These are phyloP conservation scores for Stigmatopora argus DNA, from an alignment of 2,113 vertebrate species.

Conservation along the genomic window DNA sequence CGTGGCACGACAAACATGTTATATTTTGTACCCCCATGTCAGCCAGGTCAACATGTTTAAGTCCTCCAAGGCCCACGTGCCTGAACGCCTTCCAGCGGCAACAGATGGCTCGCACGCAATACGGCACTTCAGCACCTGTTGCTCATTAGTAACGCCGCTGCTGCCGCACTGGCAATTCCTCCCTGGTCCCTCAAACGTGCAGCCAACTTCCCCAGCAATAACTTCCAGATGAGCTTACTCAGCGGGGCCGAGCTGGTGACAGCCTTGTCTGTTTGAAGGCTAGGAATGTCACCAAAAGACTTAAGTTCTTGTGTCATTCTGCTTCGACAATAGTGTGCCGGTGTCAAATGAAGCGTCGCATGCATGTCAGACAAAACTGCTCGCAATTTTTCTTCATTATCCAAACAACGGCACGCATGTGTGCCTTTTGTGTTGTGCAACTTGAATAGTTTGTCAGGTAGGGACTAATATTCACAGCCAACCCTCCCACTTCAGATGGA, in stretches of 20 bases:
- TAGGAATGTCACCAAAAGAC: slow-evolving; percentile 18
- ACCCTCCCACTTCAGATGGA: no score
- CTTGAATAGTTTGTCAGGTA: no score
- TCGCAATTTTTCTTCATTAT: background rate
- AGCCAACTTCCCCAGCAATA: slow-evolving; percentile 20
- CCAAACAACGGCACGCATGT: background rate
- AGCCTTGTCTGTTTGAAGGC: background rate
- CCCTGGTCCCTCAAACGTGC: slow-evolving; percentile 21
- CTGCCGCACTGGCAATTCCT: slow-evolving; percentile 43
- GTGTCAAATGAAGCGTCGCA: background rate
- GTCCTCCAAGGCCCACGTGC: slow-evolving; percentile 39
- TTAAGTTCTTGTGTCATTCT: background rate
- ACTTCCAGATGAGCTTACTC: slow-evolving; percentile 25
- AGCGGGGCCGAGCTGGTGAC: slow-evolving; percentile 50
- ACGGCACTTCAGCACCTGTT: slow-evolving; percentile 60
- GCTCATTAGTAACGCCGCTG: slow-evolving; percentile 65
- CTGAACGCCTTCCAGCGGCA: slow-evolving; percentile 43
- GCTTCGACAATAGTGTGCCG: background rate
- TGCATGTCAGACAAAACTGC: background rate
- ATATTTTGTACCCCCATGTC: slow-evolving; percentile 57
- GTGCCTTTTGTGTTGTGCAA: no score
- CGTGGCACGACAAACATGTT: slow-evolving; percentile 43
- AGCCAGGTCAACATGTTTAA: slow-evolving; percentile 51
- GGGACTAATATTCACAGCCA: no score
- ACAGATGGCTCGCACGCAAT: slow-evolving; percentile 53